Conservation (phyloP, 2,888 invertebrate genomes). For the Allygus modestus region DNA sequence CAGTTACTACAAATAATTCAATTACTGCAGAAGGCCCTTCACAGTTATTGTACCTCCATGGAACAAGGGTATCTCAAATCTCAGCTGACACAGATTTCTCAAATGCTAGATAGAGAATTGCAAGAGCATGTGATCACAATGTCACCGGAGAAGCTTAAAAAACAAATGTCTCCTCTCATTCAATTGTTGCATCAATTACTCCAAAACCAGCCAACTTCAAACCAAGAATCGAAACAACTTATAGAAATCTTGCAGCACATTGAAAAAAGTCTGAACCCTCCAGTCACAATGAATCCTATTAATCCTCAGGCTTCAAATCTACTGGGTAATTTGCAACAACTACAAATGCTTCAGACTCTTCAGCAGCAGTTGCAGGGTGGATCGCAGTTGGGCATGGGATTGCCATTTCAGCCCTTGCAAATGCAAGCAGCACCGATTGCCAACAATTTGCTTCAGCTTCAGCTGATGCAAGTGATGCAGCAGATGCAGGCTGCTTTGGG, state of each 20-base stretch:
- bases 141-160: not conserved
- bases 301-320: not conserved
- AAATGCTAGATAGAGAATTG: constrained; percentile 1
- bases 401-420: not conserved
- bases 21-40: not conserved
- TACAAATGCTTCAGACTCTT: not conserved
- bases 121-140: not conserved
- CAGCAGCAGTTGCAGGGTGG: constrained; percentile 5
- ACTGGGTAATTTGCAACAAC: not conserved
- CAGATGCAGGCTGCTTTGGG: not conserved
- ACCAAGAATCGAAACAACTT: not conserved
- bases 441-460: not conserved
- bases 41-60: not conserved
- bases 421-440: not conserved
- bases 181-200: not conserved
- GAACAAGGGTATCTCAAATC: not conserved
- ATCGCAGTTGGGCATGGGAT: not conserved
- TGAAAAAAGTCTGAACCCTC: not conserved
- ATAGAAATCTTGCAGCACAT: not conserved
- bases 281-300: not conserved
- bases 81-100: not conserved
- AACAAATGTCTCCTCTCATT: not conserved
- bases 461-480: constrained; percentile 1
- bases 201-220: not conserved
- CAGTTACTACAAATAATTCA: not conserved